Conservation (phyloP, 2,888 invertebrate genomes). For the Lamellibrachia columna region DNA sequence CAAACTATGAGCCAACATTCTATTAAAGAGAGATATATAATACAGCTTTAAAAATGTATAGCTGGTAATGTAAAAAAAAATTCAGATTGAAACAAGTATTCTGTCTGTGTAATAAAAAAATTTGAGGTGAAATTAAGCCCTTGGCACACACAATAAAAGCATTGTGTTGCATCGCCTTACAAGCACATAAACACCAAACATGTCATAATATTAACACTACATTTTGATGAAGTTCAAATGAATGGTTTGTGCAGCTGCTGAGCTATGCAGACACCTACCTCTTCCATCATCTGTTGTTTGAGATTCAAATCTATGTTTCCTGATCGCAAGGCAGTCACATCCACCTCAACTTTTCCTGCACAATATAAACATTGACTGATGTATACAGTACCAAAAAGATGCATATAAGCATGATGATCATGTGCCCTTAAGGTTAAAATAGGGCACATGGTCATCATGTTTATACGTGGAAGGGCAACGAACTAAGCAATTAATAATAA, state of each 20-base stretch:
- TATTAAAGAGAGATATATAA: too few species aligned
- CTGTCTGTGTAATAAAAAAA: too few species aligned
- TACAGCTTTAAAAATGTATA: too few species aligned
- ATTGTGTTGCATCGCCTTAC: not conserved
- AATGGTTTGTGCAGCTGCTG: not conserved
- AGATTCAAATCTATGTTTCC: conserved; percentile 26
- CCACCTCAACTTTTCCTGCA: conserved; percentile 30
- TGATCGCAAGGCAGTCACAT: conserved; percentile 17
- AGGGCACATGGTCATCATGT: too few species aligned
- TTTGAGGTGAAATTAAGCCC: too few species aligned
- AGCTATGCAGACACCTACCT: conserved; percentile 22
- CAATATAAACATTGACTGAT: not conserved
- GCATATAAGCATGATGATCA: not conserved
- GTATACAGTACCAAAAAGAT: not conserved
- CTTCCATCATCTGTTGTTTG: conserved; percentile 28
- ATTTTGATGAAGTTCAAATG: not conserved
- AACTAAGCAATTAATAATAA: too few species aligned
- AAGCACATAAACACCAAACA: conserved; percentile 11
- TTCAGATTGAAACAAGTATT: too few species aligned
- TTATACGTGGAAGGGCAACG: too few species aligned
- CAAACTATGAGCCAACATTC: too few species aligned
- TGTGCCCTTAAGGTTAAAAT: too few species aligned
- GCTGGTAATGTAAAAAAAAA: too few species aligned
- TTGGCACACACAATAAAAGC: not conserved
- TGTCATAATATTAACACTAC: not conserved